A percentile compares a stretch with the other conserved stretches of the same genome.
Conservation (phyloP, 2,113 vertebrate genomes). For the Neodontobutis hainanensis region DNA sequence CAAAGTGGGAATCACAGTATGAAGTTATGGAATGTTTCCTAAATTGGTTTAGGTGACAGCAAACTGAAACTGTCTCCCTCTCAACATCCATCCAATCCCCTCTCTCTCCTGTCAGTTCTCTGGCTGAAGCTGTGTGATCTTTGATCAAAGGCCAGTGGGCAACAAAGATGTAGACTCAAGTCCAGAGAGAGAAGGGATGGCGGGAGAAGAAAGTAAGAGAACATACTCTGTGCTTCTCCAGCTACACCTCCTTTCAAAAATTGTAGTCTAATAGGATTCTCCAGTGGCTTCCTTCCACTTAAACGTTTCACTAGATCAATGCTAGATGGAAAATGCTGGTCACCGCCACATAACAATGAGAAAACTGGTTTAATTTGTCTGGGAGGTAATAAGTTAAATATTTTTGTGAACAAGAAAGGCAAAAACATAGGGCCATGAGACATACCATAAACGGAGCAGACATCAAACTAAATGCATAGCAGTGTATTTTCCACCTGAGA, state of each 20-base stretch:
- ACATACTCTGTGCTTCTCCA: slow-evolving; percentile 39
- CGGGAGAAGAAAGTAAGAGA: slow-evolving; percentile 43
- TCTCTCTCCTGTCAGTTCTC: slow-evolving; percentile 35
- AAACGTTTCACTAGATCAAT: slow-evolving; percentile 61
- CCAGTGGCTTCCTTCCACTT: slow-evolving; percentile 52
- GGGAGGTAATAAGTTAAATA: slow-evolving; percentile 48
- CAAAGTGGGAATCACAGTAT: slow-evolving; percentile 66
- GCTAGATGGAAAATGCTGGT: slow-evolving; percentile 53
- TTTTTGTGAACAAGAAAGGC: slow-evolving; percentile 53
- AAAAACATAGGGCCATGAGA: slow-evolving; percentile 52
- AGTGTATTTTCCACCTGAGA: slow-evolving; percentile 82
- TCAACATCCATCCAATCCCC: slow-evolving; percentile 26
- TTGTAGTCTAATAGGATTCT: slow-evolving; percentile 58
- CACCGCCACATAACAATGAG: slow-evolving; percentile 46
- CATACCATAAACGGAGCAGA: slow-evolving; percentile 60
- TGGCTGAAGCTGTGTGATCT: slow-evolving; percentile 59
- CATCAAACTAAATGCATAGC: slow-evolving; percentile 76
- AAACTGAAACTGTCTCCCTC: slow-evolving; percentile 42
- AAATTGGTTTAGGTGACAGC: slow-evolving; percentile 55
- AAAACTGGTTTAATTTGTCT: slow-evolving; percentile 39
- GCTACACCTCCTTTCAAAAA: slow-evolving; percentile 42
- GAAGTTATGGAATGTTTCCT: slow-evolving; percentile 78
- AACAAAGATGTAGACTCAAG: slow-evolving; percentile 52
- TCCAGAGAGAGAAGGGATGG: slow-evolving; percentile 39
- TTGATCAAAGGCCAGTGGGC: slow-evolving; percentile 64